Percentiles rank a stretch among this genome's conserved stretches.
phyloP scores from a whole-genome alignment of 2,113 vertebrate genomes.

The Colius striatus region DNA sequence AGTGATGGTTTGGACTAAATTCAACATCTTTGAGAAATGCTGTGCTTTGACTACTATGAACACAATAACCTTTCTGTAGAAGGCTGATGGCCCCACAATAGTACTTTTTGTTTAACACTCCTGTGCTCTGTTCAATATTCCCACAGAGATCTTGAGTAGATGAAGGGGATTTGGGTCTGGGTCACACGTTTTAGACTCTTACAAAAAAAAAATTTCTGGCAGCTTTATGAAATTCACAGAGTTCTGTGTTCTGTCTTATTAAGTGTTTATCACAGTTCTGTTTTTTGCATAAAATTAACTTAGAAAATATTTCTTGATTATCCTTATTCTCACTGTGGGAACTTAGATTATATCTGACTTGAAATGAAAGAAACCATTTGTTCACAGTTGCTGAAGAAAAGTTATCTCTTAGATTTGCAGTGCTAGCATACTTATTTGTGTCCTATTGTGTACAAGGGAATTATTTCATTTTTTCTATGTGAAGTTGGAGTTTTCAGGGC shows the following conservation, averaged over 20 bases:
- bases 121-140: constrained; percentile 25
- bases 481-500: not conserved
- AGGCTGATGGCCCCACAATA: not conserved
- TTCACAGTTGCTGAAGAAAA: constrained; percentile 1
- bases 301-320: constrained; percentile 47
- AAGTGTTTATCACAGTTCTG: constrained; percentile 24
- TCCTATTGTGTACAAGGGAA: not conserved
- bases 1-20: constrained; percentile 22
- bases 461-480: not conserved
- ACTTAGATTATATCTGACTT: constrained; percentile 41
- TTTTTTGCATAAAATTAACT: constrained; percentile 18
- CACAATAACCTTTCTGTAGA: constrained; percentile 60
- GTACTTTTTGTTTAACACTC: constrained; percentile 27
- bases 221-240: constrained; percentile 40
- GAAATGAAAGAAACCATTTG: constrained; percentile 45
- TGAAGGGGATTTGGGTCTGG: not conserved
- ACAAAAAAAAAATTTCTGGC: constrained; percentile 43
- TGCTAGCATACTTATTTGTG: not conserved
- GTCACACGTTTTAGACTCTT: constrained; percentile 29
- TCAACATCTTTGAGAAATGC: not conserved
- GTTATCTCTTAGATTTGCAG: not conserved
- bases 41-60: not conserved
- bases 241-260: constrained; percentile 46
- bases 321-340: constrained; percentile 25
- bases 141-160: constrained; percentile 33